Evolutionary conservation across 1,140 invertebrate genomes (phyloP).

Genomic region (Maconellicoccus hirsutus): DNA sequence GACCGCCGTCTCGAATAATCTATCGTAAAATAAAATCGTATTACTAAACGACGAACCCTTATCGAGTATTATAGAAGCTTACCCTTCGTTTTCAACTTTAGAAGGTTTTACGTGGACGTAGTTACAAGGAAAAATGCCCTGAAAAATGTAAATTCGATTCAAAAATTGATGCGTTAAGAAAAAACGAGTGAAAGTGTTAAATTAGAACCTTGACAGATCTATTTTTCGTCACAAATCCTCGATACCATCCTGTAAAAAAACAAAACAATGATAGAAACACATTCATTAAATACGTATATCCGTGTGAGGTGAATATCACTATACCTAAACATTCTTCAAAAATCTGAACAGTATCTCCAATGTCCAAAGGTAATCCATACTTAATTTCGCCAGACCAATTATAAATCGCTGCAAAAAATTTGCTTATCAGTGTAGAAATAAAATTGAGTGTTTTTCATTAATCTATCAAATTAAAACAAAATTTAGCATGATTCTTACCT

Average conservation of each 20-base stretch:
- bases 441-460: not conserved
- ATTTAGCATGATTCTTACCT: conserved; percentile 38
- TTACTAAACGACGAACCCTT: not conserved
- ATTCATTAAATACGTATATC: not conserved
- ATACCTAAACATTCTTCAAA: conserved; percentile 71
- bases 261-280: conserved; percentile 26
- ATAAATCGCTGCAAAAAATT: conserved; percentile 58
- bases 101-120: conserved; percentile 64
- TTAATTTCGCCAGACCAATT: conserved; percentile 75
- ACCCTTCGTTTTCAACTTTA: conserved; percentile 61
- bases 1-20: conserved; percentile 51
- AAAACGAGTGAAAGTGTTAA: no score
- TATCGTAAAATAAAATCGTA: conserved; percentile 30
- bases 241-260: conserved; percentile 61
- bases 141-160: conserved; percentile 28
- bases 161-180: no score
- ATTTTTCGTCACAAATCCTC: conserved; percentile 71
- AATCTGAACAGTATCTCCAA: conserved; percentile 83
- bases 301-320: conserved; percentile 25
- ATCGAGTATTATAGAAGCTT: conserved; percentile 28
- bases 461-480: not conserved
- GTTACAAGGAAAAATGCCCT: conserved; percentile 72
- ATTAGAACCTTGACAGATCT: conserved; percentile 49
- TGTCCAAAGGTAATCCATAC: conserved; percentile 68
- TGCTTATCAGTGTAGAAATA: not conserved